phyloP scores from a whole-genome alignment of 2,888 invertebrate species.

The Campoplex nolae region DNA sequence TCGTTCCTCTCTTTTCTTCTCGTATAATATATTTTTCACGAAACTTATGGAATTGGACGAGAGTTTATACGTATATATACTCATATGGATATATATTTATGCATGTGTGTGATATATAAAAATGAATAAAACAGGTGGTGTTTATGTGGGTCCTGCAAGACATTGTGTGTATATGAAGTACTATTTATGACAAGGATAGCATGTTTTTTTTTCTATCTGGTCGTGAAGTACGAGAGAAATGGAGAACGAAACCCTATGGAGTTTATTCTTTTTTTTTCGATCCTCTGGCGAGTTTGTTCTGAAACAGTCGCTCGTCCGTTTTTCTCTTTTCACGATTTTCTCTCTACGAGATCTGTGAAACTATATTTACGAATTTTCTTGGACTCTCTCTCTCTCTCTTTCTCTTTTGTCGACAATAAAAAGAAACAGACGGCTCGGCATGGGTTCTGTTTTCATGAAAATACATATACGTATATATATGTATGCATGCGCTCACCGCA shows the following conservation, averaged over 20 bases:
- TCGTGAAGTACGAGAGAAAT: slow-evolving; percentile 1
- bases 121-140: slow-evolving; percentile 31
- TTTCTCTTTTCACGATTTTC: slow-evolving; percentile 12
- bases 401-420: slow-evolving; percentile 37
- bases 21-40: neutral
- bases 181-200: slow-evolving; percentile 33
- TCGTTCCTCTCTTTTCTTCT: neutral
- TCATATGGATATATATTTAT: neutral
- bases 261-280: slow-evolving; percentile 33
- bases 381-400: slow-evolving; percentile 10
- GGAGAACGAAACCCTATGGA: slow-evolving; percentile 22
- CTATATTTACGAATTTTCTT: slow-evolving; percentile 54
- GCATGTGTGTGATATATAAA: slow-evolving; percentile 3
- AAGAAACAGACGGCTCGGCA: slow-evolving; percentile 44
- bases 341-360: neutral
- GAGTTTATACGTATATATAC: neutral
- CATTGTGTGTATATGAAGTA: slow-evolving; percentile 9
- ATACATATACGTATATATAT: neutral
- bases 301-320: slow-evolving; percentile 49
- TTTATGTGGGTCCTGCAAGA: slow-evolving; percentile 7
- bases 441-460: slow-evolving; percentile 18
- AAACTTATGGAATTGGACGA: slow-evolving; percentile 4
- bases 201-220: slow-evolving; percentile 32
- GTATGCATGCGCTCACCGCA: neutral
- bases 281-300: slow-evolving; percentile 42